phyloP scores from a whole-genome alignment of 2,888 invertebrate species.

The Drosophila neonasuta region DNA sequence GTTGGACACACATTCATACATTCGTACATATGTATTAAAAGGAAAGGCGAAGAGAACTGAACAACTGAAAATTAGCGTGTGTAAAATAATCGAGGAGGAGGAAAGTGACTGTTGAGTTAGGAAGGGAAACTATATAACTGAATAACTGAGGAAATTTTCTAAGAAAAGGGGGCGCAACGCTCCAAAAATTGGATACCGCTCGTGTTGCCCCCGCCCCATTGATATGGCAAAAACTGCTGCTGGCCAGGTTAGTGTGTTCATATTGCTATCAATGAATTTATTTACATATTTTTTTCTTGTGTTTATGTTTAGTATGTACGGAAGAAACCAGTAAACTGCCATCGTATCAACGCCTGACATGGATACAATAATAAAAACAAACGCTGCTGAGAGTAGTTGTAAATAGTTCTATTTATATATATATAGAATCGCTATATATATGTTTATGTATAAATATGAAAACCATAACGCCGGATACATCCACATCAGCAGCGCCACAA shows the following conservation, averaged over 20 bases:
- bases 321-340: slow-evolving; percentile 55
- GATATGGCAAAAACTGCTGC: slow-evolving; percentile 74
- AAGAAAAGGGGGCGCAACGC: slow-evolving; percentile 27
- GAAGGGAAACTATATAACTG: slow-evolving; percentile 39
- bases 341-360: slow-evolving; percentile 55
- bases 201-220: slow-evolving; percentile 23
- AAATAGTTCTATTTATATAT: slow-evolving; percentile 39
- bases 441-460: slow-evolving; percentile 57
- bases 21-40: slow-evolving; percentile 34
- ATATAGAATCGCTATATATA: slow-evolving; percentile 4
- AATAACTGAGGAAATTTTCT: slow-evolving; percentile 38
- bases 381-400: slow-evolving; percentile 48
- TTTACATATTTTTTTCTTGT: slow-evolving; percentile 7
- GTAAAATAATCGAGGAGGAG: slow-evolving; percentile 34
- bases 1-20: slow-evolving; percentile 28
- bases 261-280: slow-evolving; percentile 3
- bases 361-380: slow-evolving; percentile 43
- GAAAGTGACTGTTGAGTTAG: slow-evolving; percentile 32
- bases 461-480: slow-evolving; percentile 72
- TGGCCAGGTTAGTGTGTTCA: slow-evolving; percentile 64
- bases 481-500: slow-evolving; percentile 52
- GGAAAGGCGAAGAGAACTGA: slow-evolving; percentile 48
- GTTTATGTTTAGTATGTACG: slow-evolving; percentile 63
- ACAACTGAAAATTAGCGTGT: slow-evolving; percentile 56
- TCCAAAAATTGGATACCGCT: slow-evolving; percentile 28